Base-by-base conservation (phyloP, 2,797 vertebrate genomes). In the Podarcis siculus region DNA sequence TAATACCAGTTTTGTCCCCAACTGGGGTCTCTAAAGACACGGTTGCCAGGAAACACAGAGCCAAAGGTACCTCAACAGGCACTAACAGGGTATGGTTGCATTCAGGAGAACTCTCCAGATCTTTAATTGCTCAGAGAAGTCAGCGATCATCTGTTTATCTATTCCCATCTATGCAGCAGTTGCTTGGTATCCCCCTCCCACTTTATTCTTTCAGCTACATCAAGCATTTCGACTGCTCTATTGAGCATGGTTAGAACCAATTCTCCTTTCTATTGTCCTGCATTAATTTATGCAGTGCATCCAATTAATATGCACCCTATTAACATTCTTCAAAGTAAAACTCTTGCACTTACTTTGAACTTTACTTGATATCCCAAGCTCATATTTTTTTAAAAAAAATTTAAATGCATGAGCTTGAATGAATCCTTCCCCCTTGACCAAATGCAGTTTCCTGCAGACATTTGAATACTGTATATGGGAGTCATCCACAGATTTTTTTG, bases 1-100 rank as follows among this genome's bases (percentile, higher is more conserved):
- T 95, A 95, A 92, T 90, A 93, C 71, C 80, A 90, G 79, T 94
- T 95, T 91, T 94, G 92, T 94, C 92, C 92, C 86, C 91, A 94
- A 23, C 55, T 72, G 87, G 55, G 64, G 77, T 94, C 94, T 94
- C 93, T 30, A 10, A 95, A 95, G 92, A 87, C 49, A 32, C n/a
- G 0, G 93, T 95, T 97, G 93, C 95, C 89, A 94, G 90, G 95
- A 95, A 96, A 96, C 89, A 0, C 19, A 0, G 8, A 94, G 72
- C 37, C 69, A 82, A 90, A 80, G 37, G 83, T 93, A 89, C 77
- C 71, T 87, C 55, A 76, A 21, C 0, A 0, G 75, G 75, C 17
- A 8, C 21, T 90, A 12, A 86, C 79, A 58, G 39, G 61, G 32
- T 79, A 89, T 75, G 15, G 23, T 75, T 83, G 4, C 72, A 92